Evolutionary conservation across 2,888 invertebrate species (phyloP), one percentile per base, ranked within the genome.

Genomic region (Eudemis profundana): DNA sequence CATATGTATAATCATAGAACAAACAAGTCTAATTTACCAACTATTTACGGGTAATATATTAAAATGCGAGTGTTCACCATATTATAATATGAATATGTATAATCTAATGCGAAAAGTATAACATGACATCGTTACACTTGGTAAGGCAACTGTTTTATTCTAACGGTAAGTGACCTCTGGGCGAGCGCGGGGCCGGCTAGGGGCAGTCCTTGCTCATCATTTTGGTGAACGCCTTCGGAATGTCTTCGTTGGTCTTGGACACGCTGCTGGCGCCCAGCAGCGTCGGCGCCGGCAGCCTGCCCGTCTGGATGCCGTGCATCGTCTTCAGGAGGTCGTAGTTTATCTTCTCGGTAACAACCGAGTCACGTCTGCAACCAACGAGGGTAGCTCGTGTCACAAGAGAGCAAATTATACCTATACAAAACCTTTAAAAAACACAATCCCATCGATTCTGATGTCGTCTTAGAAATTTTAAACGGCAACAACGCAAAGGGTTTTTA

Each of bases 251-350:
- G 71, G 97, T 97, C 92, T 96, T 97, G 74, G 91, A 89, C 76
- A 94, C 93, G 73, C 94, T 94, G 77, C 95, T 94, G 72, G 94
- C 93, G 15, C 97, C 97, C 62, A 97, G 92, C 56, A 98, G 92
- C 70, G 95, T 94, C 12, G 97, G 96, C 83, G 96, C 97, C 4
- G 95, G 86, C 66, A 94, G 84, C 61, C 93, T 90, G 36, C 96
- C 96, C 54, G 94, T 93, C 82, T 96, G 96, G 64, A 97, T 95
- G 57, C 93, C 93, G 81, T 95, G 93, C 50, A 96, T 94, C 57
- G 94, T 95, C 81, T 95, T 95, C 61, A 98, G 86, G 59, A 99
- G 90, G 86, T 99, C 99, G 83, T 98, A 99, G 83, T 97, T 97
- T 70, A 98, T 97, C 72, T 93, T 93, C 71, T 99, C 97, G 0